Percentiles rank a stretch among this genome's conserved stretches.
Conservation (phyloP, 2,113 vertebrate genomes). For the Hipposideros armiger region DNA sequence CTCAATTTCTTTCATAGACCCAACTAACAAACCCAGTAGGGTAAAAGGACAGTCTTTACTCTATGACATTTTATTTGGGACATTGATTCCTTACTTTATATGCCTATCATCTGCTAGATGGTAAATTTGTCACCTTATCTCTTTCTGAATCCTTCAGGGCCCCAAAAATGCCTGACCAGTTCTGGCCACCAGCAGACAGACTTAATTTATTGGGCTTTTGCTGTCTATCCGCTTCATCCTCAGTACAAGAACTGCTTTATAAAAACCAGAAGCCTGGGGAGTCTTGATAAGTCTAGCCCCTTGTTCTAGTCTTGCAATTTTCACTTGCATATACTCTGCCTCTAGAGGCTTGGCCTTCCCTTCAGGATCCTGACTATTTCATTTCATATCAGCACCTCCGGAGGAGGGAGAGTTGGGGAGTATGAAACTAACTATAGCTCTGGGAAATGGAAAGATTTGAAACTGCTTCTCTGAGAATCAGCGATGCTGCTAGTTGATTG, state of each 20-base stretch:
- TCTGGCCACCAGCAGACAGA: neutral
- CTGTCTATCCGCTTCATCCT: neutral
- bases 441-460: neutral
- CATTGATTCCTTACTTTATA: neutral
- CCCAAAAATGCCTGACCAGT: neutral
- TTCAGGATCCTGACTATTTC: neutral
- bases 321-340: neutral
- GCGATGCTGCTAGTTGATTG: neutral
- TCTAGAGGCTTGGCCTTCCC: neutral
- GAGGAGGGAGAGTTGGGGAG: neutral
- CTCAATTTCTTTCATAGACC: neutral
- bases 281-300: neutral
- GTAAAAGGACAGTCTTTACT: neutral
- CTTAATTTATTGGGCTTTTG: neutral
- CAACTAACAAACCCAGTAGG: neutral
- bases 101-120: neutral
- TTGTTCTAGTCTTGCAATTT: neutral
- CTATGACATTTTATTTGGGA: neutral
- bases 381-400: neutral
- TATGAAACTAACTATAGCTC: neutral
- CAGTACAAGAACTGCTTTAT: neutral
- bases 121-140: neutral
- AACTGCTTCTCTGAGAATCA: neutral
- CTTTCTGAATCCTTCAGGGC: neutral
- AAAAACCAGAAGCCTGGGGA: slow-evolving; percentile 17